Percentiles rank a stretch among this genome's conserved stretches.
Evolutionary conservation across 2,888 invertebrate genomes (phyloP).

Genomic region (Cephus pygmeus): DNA sequence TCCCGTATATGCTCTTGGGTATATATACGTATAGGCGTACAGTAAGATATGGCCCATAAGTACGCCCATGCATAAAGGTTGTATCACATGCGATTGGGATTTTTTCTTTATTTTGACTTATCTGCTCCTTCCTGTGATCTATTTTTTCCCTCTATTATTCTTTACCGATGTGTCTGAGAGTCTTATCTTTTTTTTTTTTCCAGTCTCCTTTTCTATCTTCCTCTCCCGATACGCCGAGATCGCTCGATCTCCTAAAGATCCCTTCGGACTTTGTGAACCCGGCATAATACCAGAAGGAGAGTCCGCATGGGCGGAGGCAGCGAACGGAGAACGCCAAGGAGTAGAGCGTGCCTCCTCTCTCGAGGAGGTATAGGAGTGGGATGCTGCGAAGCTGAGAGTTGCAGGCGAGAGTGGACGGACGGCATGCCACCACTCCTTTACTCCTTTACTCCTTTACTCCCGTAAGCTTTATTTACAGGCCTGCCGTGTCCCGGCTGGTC

Average conservation of each 20-base stretch:
- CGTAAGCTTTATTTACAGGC: conserved; percentile 53
- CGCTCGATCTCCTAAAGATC: neutral
- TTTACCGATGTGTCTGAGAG: neutral
- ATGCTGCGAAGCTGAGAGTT: conserved; percentile 30
- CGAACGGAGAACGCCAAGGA: conserved; percentile 1
- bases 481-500: conserved; percentile 16
- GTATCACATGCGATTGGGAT: neutral
- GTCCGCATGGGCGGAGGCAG: conserved; percentile 8
- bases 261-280: neutral
- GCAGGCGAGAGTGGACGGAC: conserved; percentile 65
- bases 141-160: neutral
- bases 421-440: conserved; percentile 61
- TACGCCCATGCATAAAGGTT: neutral
- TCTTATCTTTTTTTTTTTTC: neutral
- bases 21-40: neutral
- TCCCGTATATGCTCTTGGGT: neutral
- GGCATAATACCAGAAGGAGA: neutral
- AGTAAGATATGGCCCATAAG: neutral
- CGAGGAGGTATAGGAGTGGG: conserved; percentile 34
- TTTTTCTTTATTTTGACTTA: neutral
- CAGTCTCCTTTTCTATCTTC: neutral
- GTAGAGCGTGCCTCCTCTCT: neutral
- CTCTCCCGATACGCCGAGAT: neutral
- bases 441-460: conserved; percentile 33
- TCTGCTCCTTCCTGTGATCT: neutral